phyloP scores from a whole-genome alignment of 2,888 invertebrate genomes.

The Cremastobaeus sp. region DNA sequence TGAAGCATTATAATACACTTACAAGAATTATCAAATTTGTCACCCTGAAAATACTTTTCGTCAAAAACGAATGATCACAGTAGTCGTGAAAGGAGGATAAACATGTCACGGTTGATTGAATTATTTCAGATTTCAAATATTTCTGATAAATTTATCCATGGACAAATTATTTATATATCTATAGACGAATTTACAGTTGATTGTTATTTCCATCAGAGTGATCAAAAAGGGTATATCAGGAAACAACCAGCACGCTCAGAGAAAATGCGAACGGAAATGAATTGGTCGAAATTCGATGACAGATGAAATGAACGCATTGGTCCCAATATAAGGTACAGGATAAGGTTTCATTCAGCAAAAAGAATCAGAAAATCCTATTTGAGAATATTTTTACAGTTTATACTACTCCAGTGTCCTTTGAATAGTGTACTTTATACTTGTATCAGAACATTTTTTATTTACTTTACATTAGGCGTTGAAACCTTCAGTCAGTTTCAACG shows the following conservation, averaged over 20 bases:
- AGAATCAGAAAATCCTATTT: constrained; percentile 64
- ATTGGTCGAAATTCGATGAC: constrained; percentile 18
- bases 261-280: constrained; percentile 22
- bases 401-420: constrained; percentile 17
- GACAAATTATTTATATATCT: no score
- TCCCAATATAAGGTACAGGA: constrained; percentile 75
- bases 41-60: constrained; percentile 5
- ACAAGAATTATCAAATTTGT: background rate
- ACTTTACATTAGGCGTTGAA: constrained; percentile 31
- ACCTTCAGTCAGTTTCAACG: constrained; percentile 5
- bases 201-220: no score
- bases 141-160: no score
- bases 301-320: constrained; percentile 71
- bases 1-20: background rate
- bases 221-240: no score
- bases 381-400: constrained; percentile 57
- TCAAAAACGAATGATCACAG: constrained; percentile 47
- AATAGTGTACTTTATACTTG: constrained; percentile 26
- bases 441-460: constrained; percentile 19
- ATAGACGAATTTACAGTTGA: no score
- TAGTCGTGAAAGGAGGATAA: no score
- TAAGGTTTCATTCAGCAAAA: constrained; percentile 66
- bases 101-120: no score
- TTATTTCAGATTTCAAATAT: no score
- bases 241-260: no score